Conservation (phyloP, 2,888 invertebrate species). For the Malthinus flaveolus region DNA sequence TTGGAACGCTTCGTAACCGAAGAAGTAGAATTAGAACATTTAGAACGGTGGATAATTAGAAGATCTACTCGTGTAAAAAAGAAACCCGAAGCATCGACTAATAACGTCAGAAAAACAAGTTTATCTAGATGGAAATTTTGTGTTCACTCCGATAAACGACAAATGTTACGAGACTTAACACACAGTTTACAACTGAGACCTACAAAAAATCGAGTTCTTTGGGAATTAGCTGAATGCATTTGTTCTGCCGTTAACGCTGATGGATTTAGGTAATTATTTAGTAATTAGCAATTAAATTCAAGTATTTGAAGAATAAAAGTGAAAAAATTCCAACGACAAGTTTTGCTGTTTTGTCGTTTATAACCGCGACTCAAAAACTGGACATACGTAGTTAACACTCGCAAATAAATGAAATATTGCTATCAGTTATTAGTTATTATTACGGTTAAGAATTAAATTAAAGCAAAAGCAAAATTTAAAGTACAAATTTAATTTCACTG, state of each 20-base stretch:
- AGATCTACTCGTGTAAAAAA: slow-evolving; percentile 59
- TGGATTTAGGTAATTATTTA: slow-evolving; percentile 60
- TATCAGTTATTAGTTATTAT: too few species aligned
- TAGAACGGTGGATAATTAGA: slow-evolving; percentile 69
- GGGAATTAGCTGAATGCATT: slow-evolving; percentile 69
- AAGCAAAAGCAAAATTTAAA: too few species aligned
- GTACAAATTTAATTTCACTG: too few species aligned
- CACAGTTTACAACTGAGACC: slow-evolving; percentile 63
- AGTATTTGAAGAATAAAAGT: too few species aligned
- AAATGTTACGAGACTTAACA: slow-evolving; percentile 66
- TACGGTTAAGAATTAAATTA: too few species aligned
- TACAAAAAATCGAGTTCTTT: slow-evolving; percentile 66
- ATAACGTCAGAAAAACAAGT: slow-evolving; percentile 57
- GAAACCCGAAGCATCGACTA: slow-evolving; percentile 41
- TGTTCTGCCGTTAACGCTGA: slow-evolving; percentile 68
- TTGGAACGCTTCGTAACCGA: slow-evolving; percentile 67
- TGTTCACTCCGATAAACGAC: slow-evolving; percentile 66
- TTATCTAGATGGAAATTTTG: slow-evolving; percentile 62
- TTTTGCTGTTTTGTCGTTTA: too few species aligned
- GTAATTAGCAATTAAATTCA: too few species aligned
- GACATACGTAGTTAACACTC: too few species aligned
- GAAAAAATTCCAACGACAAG: too few species aligned
- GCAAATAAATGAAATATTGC: too few species aligned
- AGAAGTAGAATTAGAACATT: slow-evolving; percentile 63
- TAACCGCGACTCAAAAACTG: too few species aligned